These are phyloP conservation scores for Lasioglossum zephyrum DNA, from an alignment of 2,888 invertebrate genomes.

Conservation along the genomic window DNA sequence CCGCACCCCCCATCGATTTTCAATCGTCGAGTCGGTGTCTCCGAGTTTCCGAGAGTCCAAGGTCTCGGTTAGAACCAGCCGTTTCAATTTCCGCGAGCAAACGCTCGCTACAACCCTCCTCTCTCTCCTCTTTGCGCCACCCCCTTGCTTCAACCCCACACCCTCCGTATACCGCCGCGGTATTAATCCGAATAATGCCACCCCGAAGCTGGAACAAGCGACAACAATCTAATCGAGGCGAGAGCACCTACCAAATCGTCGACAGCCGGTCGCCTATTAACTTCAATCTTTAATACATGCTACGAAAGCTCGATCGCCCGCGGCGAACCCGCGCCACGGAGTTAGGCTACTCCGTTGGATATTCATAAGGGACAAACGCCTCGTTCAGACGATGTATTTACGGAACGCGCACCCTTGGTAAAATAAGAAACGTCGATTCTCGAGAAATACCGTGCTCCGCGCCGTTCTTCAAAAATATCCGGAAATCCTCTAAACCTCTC, in stretches of 20 bases:
- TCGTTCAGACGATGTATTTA: not conserved
- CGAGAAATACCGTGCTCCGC: too few species aligned
- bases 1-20: slow-evolving; percentile 31
- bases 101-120: not conserved
- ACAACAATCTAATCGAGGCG: slow-evolving; percentile 9
- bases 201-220: not conserved
- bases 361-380: not conserved
- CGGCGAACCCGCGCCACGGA: not conserved
- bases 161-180: not conserved
- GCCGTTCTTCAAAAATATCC: too few species aligned
- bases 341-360: not conserved
- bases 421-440: not conserved
- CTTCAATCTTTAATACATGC: not conserved
- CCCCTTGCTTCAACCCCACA: not conserved
- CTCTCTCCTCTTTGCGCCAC: not conserved
- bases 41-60: slow-evolving; percentile 27
- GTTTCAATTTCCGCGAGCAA: slow-evolving; percentile 38
- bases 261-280: not conserved
- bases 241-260: not conserved
- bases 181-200: not conserved
- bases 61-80: slow-evolving; percentile 41
- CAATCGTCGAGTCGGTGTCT: slow-evolving; percentile 23
- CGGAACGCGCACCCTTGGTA: not conserved
- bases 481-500: too few species aligned
- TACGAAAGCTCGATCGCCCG: not conserved